Evolutionary conservation across 2,797 vertebrate species (phyloP).

Genomic region (Falco naumanni): DNA sequence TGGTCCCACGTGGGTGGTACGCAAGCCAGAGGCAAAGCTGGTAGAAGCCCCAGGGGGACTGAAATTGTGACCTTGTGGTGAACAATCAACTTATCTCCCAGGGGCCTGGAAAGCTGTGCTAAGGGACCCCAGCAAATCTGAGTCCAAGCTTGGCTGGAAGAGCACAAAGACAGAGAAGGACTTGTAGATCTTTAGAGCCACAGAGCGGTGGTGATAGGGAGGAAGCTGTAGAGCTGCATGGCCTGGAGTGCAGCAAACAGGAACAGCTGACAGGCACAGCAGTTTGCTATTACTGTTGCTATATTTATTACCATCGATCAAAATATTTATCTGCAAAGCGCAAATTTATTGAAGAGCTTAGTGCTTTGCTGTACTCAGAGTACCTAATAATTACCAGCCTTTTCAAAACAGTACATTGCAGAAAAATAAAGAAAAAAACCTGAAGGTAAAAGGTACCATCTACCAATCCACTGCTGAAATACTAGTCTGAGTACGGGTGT

Average conservation of each 20-base stretch:
- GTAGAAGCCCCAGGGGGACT: neutral
- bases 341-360: neutral
- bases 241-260: neutral
- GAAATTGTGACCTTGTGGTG: neutral
- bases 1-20: fast-evolving
- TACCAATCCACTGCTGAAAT: neutral
- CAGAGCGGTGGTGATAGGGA: neutral
- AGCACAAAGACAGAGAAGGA: neutral
- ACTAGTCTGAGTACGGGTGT: neutral
- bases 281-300: neutral
- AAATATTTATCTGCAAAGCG: neutral
- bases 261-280: neutral
- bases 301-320: neutral
- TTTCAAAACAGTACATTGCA: neutral
- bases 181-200: neutral
- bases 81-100: neutral
- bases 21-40: neutral
- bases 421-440: neutral
- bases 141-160: neutral
- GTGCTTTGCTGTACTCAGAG: neutral
- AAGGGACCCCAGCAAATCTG: neutral
- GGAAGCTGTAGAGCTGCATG: neutral
- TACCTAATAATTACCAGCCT: neutral
- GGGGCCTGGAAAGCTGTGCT: neutral
- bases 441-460: neutral